phyloP scores from a whole-genome alignment of 2,888 invertebrate species.

The Agriopis marginaria region DNA sequence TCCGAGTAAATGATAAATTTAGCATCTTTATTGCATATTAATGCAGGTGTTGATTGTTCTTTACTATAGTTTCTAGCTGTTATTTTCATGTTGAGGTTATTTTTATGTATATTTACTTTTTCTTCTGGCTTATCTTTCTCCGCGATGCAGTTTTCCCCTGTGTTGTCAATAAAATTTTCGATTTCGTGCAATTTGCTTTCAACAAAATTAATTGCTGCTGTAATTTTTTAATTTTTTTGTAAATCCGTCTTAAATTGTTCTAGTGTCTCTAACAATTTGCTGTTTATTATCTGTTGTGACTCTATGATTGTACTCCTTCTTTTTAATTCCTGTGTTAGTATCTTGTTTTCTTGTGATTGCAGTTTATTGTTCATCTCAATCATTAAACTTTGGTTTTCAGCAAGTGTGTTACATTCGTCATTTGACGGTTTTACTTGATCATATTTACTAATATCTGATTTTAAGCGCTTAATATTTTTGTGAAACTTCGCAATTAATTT shows the following conservation, averaged over 20 bases:
- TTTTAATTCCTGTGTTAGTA: neutral
- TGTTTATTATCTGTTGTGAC: neutral
- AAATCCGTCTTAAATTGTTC: neutral
- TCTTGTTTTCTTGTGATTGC: neutral
- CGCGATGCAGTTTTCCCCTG: neutral
- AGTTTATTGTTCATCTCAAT: neutral
- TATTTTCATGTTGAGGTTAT: neutral
- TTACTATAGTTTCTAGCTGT: neutral
- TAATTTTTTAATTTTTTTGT: neutral
- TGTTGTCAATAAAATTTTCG: neutral
- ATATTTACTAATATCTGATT: neutral
- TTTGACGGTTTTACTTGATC: neutral
- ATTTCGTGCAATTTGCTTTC: neutral
- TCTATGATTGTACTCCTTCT: neutral
- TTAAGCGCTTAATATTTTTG: neutral
- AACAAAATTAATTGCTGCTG: neutral
- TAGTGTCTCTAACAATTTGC: neutral
- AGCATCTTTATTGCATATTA: neutral
- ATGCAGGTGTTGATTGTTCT: neutral
- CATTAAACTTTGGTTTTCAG: neutral
- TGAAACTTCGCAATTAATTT: neutral
- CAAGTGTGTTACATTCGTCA: neutral
- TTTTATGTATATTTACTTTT: neutral
- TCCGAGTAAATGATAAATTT: neutral
- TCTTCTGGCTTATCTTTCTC: neutral